Evolutionary conservation across 2,888 invertebrate genomes (phyloP), one percentile per base, ranked within the genome.

Genomic region (Dryococelus australis): DNA sequence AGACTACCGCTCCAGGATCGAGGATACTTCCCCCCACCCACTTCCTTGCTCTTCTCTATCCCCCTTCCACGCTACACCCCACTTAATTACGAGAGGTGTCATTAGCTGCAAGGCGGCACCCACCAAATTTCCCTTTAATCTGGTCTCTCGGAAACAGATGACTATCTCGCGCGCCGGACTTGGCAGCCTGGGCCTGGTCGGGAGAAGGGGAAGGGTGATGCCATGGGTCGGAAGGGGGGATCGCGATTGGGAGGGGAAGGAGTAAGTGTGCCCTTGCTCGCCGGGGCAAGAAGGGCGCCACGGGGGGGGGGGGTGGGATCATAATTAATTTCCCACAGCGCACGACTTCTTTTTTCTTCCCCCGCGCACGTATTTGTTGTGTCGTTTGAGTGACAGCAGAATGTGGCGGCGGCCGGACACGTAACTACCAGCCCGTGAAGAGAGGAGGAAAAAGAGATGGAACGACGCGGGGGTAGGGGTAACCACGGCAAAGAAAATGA

Each of bases 301-400:
- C 24, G 51, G 20, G 53, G 53, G 35, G 24, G 85, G 20, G 27
- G 51, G 26, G 51, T 26, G 85, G 28, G 85, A 53, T 53, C 85
- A 27, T 24, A 27, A 51, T 28, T 53, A 85, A 85, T 85, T 85
- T 53, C 51, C 65, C 65, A 65, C 65, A 65, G 65, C 10, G 65
- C 65, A 65, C 65, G 13, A 65, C 5, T 65, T 65, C 51, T 85
- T 85, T 85, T 28, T 27, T n/a, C n/a, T n/a, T n/a, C n/a, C n/a
- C n/a, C n/a, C n/a, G n/a, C n/a, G 85, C 85, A 4, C 16, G 85
- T 51, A 81, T 86, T 86, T 86, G 47, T 51, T 86, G 86, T 86
- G 86, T 86, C 86, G 81, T 51, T 80, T 86, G 86, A 43, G 80
- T 86, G 86, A 86, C 81, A 86, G 43, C 81, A 81, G 86, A 86